Evolutionary conservation across 2,113 vertebrate species (phyloP).

Genomic region (Hemibagrus wyckioides): DNA sequence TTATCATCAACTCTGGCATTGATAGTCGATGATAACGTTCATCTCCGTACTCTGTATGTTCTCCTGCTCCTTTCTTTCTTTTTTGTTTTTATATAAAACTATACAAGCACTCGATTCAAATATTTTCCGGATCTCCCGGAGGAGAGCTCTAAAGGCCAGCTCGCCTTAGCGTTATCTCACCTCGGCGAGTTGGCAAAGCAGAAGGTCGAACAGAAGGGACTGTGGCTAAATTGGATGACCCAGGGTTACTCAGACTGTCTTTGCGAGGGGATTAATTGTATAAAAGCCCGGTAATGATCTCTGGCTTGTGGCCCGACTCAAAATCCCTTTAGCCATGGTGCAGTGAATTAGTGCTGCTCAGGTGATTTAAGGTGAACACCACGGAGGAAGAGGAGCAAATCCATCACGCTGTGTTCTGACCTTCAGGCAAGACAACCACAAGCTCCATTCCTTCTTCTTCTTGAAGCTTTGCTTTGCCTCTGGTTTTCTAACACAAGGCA

Average conservation of each 20-base stretch:
- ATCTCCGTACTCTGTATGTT: not conserved
- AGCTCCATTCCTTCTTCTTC: not conserved
- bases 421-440: not conserved
- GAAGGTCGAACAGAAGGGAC: slow-evolving; percentile 63
- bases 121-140: not conserved
- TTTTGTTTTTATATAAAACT: not conserved
- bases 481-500: not conserved
- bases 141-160: not conserved
- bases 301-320: slow-evolving; percentile 64
- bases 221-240: slow-evolving; percentile 66
- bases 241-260: slow-evolving; percentile 68
- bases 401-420: slow-evolving; percentile 29
- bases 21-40: not conserved
- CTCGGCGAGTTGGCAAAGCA: slow-evolving; percentile 51
- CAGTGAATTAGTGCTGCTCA: slow-evolving; percentile 46
- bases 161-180: not conserved
- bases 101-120: not conserved
- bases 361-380: slow-evolving; percentile 40
- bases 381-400: slow-evolving; percentile 29
- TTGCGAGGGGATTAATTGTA: slow-evolving; percentile 73
- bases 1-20: too few relatives aligned
- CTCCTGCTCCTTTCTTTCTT: not conserved
- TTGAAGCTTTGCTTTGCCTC: not conserved
- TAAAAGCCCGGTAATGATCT: slow-evolving; percentile 75
- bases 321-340: slow-evolving; percentile 71